A percentile compares a stretch with the other conserved stretches of the same genome.
These are phyloP conservation scores for Peromyscus aztecus DNA, from an alignment of 2,797 vertebrate species.

Conservation along the genomic window DNA sequence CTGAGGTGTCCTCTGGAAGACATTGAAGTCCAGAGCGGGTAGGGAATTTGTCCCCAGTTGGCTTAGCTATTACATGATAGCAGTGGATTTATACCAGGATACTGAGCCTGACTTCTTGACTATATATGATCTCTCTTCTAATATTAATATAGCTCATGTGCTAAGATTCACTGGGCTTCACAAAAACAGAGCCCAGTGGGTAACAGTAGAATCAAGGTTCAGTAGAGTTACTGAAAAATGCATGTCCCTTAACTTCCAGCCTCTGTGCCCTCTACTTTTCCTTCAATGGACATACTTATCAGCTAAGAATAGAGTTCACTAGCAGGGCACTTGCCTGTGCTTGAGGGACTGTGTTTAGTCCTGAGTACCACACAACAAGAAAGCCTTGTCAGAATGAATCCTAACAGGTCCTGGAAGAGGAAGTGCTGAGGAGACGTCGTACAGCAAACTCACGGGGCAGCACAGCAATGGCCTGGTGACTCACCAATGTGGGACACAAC, in stretches of 20 bases:
- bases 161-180: background rate
- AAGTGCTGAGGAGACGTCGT: background rate
- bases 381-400: background rate
- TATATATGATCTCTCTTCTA: background rate
- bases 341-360: background rate
- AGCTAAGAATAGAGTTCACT: background rate
- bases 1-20: conserved; percentile 36
- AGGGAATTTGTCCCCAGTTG: background rate
- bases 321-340: no score
- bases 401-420: background rate
- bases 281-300: background rate
- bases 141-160: background rate
- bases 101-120: background rate
- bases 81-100: background rate
- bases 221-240: background rate
- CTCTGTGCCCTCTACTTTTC: background rate
- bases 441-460: background rate
- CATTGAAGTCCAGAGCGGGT: background rate
- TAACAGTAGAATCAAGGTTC: background rate
- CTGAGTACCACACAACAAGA: background rate
- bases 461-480: background rate
- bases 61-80: background rate
- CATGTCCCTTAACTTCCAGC: background rate
- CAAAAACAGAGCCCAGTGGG: background rate
- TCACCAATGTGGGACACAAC: no score